Evolutionary conservation across 1,140 invertebrate genomes (phyloP), one percentile per base, ranked within the genome.

Genomic region (Drosophila yakuba): DNA sequence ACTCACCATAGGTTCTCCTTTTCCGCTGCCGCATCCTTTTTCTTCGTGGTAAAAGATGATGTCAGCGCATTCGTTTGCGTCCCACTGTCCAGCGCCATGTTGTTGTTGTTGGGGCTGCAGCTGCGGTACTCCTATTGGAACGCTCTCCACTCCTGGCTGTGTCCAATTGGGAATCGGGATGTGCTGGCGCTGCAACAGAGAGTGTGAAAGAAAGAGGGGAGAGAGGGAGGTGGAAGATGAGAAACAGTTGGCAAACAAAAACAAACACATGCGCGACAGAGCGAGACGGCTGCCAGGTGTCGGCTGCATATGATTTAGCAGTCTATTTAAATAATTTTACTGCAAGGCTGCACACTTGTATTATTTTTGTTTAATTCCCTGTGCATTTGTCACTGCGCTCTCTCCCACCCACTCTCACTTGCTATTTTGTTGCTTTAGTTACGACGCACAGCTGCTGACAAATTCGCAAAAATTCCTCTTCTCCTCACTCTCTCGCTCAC

Each of bases 1-100:
- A 91, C 90, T 91, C 51, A 91, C 90, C 90, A 91, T 66, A 91
- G 71, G 48, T 91, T 91, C 69, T 91, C 90, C 81, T 91, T 91
- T 51, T 91, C 90, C 57, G 76, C 67, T 12, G 77, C 76, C 62
- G 83, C 76, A 89, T 90, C 90, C 83, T 91, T 91, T 75, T 91
- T 91, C 17, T 86, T 85, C 14, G 67, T 74, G 17, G 90, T 91
- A 48, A 91, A 91, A 63, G 90, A 91, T 91, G 90, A 91, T 90
- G 90, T 91, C 86, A 91, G 90, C 80, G 90, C 89, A 85, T 91
- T 90, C 44, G 89, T 88, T 62, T 91, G 88, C 58, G 80, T 84
- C 52, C 80, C 85, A 77, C 86, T 91, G 41, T 91, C 90, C 75
- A 91, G 68, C 63, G 90, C 90, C 85, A 91, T 90, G 44, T 58